Percentiles rank a stretch among this genome's conserved stretches.
These are phyloP conservation scores for Hephaestus fuliginosus DNA, from an alignment of 2,797 vertebrate species.

Conservation along the genomic window DNA sequence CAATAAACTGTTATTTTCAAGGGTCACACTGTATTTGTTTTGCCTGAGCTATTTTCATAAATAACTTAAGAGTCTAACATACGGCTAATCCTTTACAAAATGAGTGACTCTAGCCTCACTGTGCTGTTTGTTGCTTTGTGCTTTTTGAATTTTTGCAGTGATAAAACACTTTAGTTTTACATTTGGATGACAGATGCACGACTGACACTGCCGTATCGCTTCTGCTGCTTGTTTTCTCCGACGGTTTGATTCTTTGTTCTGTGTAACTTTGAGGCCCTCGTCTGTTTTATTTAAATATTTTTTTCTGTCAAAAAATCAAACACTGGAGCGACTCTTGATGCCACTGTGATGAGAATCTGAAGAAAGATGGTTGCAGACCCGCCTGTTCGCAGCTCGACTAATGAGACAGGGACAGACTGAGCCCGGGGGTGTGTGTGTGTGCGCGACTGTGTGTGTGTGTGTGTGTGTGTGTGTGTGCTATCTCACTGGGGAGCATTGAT, in stretches of 20 bases:
- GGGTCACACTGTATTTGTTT: background rate
- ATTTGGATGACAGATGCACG: background rate
- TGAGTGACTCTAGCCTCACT: background rate
- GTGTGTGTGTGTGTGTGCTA: conserved; percentile 20
- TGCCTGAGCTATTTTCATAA: background rate
- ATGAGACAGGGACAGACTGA: conserved; percentile 39
- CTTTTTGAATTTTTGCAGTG: background rate
- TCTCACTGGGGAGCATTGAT: conserved; percentile 63
- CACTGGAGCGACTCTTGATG: background rate
- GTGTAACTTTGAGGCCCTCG: background rate
- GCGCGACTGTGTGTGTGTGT: no score
- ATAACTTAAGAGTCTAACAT: background rate
- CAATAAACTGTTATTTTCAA: background rate
- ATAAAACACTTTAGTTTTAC: background rate
- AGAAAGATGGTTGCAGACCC: conserved; percentile 16
- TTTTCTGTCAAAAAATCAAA: conserved; percentile 39
- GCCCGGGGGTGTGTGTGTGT: conserved; percentile 14
- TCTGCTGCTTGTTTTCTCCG: background rate
- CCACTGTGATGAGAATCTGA: conserved; percentile 18
- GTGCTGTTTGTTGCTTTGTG: background rate
- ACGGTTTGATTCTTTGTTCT: background rate
- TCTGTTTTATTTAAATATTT: conserved; percentile 9
- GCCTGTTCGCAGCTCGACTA: conserved; percentile 34
- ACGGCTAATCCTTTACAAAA: background rate
- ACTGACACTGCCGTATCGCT: background rate